Percentiles rank a stretch among this genome's conserved stretches.
Conservation (phyloP, 2,888 invertebrate species). For the Cepaea hortensis region DNA sequence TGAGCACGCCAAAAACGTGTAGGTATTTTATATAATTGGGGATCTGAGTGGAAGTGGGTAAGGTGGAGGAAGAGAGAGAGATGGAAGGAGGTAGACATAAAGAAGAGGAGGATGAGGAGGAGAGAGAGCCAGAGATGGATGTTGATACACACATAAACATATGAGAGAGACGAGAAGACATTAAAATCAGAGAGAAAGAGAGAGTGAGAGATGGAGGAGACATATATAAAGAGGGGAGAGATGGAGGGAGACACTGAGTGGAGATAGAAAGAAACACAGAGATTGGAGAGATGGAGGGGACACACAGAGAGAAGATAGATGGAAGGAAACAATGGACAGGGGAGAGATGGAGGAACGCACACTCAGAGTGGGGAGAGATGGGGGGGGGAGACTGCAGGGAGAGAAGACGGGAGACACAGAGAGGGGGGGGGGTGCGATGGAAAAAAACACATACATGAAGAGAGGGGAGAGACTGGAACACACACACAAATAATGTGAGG, state of each 20-base stretch:
- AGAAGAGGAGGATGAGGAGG: background rate
- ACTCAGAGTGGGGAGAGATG: background rate
- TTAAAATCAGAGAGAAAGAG: background rate
- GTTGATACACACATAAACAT: background rate
- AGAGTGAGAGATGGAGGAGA: background rate
- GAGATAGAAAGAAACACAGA: background rate
- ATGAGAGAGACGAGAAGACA: background rate
- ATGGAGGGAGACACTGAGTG: background rate
- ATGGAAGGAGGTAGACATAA: background rate
- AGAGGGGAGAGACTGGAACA: background rate
- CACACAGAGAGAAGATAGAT: background rate
- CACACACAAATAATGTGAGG: background rate
- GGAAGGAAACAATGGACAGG: background rate
- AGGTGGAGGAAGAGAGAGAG: background rate
- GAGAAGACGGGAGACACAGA: background rate
- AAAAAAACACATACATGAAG: background rate
- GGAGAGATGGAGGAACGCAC: background rate
- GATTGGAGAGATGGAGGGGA: background rate
- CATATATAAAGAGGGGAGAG: background rate
- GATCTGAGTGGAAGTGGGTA: background rate
- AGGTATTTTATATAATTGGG: too few species aligned
- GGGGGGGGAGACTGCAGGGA: background rate
- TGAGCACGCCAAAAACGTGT: background rate
- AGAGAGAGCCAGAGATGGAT: background rate
- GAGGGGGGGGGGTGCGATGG: background rate